These are phyloP conservation scores for Cheilosia soror DNA, from an alignment of 2,888 invertebrate genomes.

Conservation along the genomic window DNA sequence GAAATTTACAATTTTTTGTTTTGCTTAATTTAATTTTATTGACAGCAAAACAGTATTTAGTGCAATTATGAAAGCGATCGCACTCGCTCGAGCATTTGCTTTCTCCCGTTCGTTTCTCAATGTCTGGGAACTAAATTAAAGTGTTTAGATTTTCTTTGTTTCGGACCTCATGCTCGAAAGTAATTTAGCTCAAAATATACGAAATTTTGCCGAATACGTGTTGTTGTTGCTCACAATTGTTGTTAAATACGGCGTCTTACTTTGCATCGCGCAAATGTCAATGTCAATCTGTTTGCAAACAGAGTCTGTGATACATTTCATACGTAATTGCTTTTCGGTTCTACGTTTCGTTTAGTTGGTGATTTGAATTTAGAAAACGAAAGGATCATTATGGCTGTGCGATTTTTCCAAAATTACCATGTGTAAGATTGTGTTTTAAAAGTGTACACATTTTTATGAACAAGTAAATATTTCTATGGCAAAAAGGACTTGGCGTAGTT, in stretches of 20 bases:
- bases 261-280: constrained; percentile 24
- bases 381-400: constrained; percentile 21
- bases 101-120: not conserved
- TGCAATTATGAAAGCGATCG: constrained; percentile 33
- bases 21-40: constrained; percentile 1
- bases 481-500: no score
- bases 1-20: not conserved
- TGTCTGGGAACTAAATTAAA: not conserved
- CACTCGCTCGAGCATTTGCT: constrained; percentile 22
- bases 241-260: not conserved
- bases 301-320: not conserved
- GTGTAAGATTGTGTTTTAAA: constrained; percentile 11
- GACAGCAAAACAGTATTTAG: constrained; percentile 3
- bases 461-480: no score
- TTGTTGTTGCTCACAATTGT: not conserved
- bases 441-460: not conserved
- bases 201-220: constrained; percentile 19
- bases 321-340: not conserved
- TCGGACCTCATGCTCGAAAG: constrained; percentile 20
- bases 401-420: constrained; percentile 37
- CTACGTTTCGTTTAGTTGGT: constrained; percentile 10
- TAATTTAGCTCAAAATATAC: not conserved
- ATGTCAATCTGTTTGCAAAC: constrained; percentile 34
- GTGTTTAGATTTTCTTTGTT: not conserved
- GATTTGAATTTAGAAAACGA: constrained; percentile 11